Evolutionary conservation across 2,113 vertebrate genomes (phyloP).

Genomic region (Phasianus colchicus): DNA sequence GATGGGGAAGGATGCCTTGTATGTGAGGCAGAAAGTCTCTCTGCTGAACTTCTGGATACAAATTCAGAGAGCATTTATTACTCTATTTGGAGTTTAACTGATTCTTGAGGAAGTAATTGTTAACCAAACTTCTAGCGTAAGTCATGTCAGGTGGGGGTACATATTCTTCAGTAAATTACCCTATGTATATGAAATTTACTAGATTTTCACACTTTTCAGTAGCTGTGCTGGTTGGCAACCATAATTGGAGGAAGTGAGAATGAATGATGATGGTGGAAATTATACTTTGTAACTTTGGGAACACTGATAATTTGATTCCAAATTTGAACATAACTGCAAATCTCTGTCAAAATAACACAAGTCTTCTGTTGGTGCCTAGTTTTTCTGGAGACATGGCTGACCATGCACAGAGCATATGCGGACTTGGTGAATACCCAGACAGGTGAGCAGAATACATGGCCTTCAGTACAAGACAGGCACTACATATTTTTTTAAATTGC

Average conservation of each 20-base stretch:
- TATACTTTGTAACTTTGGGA: not conserved
- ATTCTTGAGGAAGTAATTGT: not conserved
- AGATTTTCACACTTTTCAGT: accelerated
- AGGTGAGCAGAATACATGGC: not conserved
- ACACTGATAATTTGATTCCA: not conserved
- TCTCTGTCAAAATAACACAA: not conserved
- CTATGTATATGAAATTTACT: not conserved
- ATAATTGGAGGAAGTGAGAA: not conserved
- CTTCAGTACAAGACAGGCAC: not conserved
- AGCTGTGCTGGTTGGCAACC: not conserved
- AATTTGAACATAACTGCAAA: not conserved
- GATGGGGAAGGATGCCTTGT: accelerated
- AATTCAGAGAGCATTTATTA: not conserved
- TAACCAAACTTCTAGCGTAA: not conserved
- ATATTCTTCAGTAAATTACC: not conserved
- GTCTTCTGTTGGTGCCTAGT: not conserved
- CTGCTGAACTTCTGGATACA: not conserved
- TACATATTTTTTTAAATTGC: not conserved
- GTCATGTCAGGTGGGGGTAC: not conserved
- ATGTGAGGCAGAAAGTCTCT: not conserved
- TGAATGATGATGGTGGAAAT: accelerated
- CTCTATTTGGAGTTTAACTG: not conserved
- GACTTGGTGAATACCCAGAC: not conserved
- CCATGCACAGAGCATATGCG: not conserved
- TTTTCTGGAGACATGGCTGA: not conserved